phyloP scores from a whole-genome alignment of 2,113 vertebrate genomes.

The Hippocampus guttulatus region DNA sequence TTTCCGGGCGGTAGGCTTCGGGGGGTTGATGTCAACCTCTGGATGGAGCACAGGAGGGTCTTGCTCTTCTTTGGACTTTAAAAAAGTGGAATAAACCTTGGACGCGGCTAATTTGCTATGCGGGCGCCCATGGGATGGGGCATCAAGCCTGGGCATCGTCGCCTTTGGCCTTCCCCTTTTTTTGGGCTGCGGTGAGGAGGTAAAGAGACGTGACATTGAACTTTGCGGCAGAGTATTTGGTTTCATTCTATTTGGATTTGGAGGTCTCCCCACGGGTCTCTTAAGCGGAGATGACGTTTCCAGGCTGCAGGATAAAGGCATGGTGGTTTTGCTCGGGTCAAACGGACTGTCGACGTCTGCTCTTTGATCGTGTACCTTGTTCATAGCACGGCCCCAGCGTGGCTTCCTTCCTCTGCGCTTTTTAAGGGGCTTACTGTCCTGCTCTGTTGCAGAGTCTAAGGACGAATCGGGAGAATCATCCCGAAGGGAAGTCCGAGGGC shows the following conservation, averaged over 20 bases:
- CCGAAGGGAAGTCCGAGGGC: slow-evolving; percentile 57
- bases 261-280: slow-evolving; percentile 72
- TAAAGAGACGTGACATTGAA: slow-evolving; percentile 60
- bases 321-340: slow-evolving; percentile 54
- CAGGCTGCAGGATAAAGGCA: slow-evolving; percentile 55
- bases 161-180: slow-evolving; percentile 89
- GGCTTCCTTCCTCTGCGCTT: slow-evolving; percentile 90
- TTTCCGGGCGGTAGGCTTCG: slow-evolving; percentile 87
- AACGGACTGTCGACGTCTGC: slow-evolving; percentile 45
- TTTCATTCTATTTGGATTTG: slow-evolving; percentile 68
- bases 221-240: slow-evolving; percentile 52
- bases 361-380: slow-evolving; percentile 57
- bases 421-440: slow-evolving; percentile 87
- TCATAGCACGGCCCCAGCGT: slow-evolving; percentile 85
- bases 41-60: slow-evolving; percentile 95
- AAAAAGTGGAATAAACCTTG: slow-evolving; percentile 87
- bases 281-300: slow-evolving; percentile 57
- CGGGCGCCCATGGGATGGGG: slow-evolving; percentile 75
- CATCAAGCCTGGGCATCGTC: slow-evolving; percentile 92
- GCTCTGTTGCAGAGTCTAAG: slow-evolving; percentile 68
- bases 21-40: slow-evolving; percentile 87
- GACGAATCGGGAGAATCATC: slow-evolving; percentile 68
- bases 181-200: slow-evolving; percentile 54
- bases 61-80: slow-evolving; percentile 90
- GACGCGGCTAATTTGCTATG: slow-evolving; percentile 84